These are phyloP conservation scores for Acanthopagrus latus DNA, from an alignment of 2,797 vertebrate genomes.

Conservation along the genomic window DNA sequence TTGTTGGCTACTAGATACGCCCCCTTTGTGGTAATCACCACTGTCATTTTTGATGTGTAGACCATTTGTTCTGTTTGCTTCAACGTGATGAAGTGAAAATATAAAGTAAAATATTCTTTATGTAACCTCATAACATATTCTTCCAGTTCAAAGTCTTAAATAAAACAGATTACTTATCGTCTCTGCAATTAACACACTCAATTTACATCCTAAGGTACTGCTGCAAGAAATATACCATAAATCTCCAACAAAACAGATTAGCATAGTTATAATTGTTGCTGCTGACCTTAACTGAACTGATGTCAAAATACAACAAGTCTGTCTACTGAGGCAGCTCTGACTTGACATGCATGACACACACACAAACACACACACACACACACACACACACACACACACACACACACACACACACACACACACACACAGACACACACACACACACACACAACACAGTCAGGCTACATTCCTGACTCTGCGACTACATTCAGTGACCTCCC, in stretches of 20 bases:
- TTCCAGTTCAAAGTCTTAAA: no score
- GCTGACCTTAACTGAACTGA: conserved; percentile 5
- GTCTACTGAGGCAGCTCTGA: conserved; percentile 11
- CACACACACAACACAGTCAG: not conserved
- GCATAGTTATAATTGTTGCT: conserved; percentile 2
- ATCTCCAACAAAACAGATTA: not conserved
- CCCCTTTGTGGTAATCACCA: not conserved
- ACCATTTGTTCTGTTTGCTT: no score
- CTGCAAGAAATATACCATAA: not conserved
- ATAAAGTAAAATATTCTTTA: no score
- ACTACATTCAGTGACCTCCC: conserved; percentile 21
- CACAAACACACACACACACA: not conserved
- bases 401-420: not conserved
- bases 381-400: not conserved
- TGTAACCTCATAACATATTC: no score
- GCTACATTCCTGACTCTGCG: not conserved
- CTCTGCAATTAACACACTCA: not conserved
- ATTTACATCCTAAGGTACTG: conserved; percentile 5
- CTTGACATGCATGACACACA: conserved; percentile 13
- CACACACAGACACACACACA: not conserved
- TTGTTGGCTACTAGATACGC: not conserved
- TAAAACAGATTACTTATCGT: no score
- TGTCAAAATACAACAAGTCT: conserved; percentile 12
- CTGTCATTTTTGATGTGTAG: not conserved
- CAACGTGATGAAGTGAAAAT: no score